phyloP scores from a whole-genome alignment of 2,113 vertebrate species.

The human (Homo sapiens) region DNA sequence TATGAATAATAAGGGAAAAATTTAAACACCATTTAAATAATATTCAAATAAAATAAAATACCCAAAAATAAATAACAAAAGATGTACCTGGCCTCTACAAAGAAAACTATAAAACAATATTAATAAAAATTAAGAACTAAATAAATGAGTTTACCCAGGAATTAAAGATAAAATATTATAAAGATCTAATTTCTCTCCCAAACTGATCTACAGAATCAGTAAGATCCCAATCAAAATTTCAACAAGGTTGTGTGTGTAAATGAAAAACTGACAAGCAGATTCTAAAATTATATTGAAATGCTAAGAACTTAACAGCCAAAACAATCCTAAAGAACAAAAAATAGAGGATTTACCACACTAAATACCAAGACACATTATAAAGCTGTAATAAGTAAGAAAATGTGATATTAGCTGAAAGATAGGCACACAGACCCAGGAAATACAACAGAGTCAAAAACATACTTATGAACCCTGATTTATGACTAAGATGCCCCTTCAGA shows the following conservation, averaged over 20 bases:
- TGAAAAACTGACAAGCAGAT: background rate
- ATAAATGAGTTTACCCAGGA: background rate
- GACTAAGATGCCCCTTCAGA: background rate
- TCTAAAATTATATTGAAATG: conserved; percentile 2
- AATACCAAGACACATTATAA: background rate
- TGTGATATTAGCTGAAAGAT: background rate
- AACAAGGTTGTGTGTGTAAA: background rate
- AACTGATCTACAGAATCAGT: background rate
- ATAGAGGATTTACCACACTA: background rate
- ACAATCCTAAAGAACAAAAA: background rate
- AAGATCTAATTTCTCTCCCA: conserved; percentile 25
- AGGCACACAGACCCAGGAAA: background rate
- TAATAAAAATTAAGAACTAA: background rate
- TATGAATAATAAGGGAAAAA: background rate
- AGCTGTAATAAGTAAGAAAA: background rate
- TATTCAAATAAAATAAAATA: conserved; percentile 2
- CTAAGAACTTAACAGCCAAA: background rate
- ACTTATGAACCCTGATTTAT: background rate
- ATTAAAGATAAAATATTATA: background rate
- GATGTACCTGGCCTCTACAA: background rate
- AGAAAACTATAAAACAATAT: background rate
- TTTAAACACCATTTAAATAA: background rate
- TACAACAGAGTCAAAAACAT: background rate
- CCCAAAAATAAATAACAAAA: conserved; percentile 7
- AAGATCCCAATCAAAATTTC: conserved; percentile 37